phyloP scores from a whole-genome alignment of 1,140 invertebrate species.

The Mylabris phalerata region DNA sequence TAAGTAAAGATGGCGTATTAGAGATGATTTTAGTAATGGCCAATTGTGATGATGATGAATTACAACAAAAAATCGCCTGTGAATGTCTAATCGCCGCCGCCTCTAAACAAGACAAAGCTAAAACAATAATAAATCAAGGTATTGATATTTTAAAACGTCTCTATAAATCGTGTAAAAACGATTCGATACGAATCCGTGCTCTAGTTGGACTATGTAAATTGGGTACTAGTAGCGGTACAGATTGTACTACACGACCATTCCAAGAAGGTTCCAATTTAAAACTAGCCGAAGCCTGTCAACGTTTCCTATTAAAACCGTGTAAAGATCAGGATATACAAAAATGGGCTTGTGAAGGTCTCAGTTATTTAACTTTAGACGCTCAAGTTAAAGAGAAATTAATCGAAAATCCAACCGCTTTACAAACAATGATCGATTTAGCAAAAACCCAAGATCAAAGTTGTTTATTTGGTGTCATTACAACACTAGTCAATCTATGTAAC shows the following conservation, averaged over 20 bases:
- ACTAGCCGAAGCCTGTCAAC: constrained; percentile 87
- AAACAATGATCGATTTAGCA: constrained; percentile 83
- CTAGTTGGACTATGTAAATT: constrained; percentile 95
- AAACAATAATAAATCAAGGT: constrained; percentile 83
- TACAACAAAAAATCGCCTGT: constrained; percentile 90
- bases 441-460: constrained; percentile 79
- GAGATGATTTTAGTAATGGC: constrained; percentile 98
- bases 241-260: constrained; percentile 89
- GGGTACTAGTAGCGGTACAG: constrained; percentile 91
- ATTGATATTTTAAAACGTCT: constrained; percentile 90
- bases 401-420: constrained; percentile 74
- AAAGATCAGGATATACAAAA: constrained; percentile 86
- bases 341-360: constrained; percentile 94
- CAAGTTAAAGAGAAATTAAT: constrained; percentile 97
- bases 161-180: constrained; percentile 79
- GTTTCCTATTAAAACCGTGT: constrained; percentile 78
- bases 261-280: constrained; percentile 92
- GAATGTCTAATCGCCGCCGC: constrained; percentile 95
- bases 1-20: constrained; percentile 88
- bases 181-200: constrained; percentile 82
- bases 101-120: constrained; percentile 96
- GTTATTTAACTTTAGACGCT: constrained; percentile 95
- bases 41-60: constrained; percentile 57
- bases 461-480: constrained; percentile 88
- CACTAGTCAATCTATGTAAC: constrained; percentile 95